Conservation (phyloP, 2,797 vertebrate species). For the Hydrophis major region DNA sequence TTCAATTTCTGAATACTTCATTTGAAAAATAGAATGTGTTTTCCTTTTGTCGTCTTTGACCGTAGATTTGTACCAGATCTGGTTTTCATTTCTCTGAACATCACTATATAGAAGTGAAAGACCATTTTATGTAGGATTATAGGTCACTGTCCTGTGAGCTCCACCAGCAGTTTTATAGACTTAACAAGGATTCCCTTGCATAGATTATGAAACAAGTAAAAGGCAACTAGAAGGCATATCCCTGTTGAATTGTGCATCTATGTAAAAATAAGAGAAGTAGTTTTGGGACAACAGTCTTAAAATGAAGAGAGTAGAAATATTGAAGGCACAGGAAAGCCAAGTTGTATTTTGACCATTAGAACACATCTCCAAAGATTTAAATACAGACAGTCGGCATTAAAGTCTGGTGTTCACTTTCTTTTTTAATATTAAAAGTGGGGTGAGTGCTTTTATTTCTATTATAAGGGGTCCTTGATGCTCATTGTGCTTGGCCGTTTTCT, state of each 20-base stretch:
- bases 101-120: constrained; percentile 41
- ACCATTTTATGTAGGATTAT: constrained; percentile 37
- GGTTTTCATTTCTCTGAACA: constrained; percentile 45
- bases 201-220: constrained; percentile 45
- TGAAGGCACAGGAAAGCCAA: constrained; percentile 19
- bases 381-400: background rate
- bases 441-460: background rate
- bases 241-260: constrained; percentile 37
- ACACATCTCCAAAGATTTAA: constrained; percentile 1
- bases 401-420: background rate
- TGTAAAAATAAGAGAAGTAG: constrained; percentile 32
- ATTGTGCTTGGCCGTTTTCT: background rate
- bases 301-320: background rate
- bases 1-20: background rate
- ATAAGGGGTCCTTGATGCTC: background rate
- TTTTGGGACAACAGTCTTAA: constrained; percentile 41
- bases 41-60: constrained; percentile 19
- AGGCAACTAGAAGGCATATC: constrained; percentile 8
- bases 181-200: constrained; percentile 32
- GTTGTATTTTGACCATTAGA: background rate
- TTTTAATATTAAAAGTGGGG: constrained; percentile 12
- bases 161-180: background rate
- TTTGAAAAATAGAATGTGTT: background rate
- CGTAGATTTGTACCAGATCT: constrained; percentile 43
- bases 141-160: constrained; percentile 44